Evolutionary conservation across 2,888 invertebrate species (phyloP).

Genomic region (Platycheirus albimanus): DNA sequence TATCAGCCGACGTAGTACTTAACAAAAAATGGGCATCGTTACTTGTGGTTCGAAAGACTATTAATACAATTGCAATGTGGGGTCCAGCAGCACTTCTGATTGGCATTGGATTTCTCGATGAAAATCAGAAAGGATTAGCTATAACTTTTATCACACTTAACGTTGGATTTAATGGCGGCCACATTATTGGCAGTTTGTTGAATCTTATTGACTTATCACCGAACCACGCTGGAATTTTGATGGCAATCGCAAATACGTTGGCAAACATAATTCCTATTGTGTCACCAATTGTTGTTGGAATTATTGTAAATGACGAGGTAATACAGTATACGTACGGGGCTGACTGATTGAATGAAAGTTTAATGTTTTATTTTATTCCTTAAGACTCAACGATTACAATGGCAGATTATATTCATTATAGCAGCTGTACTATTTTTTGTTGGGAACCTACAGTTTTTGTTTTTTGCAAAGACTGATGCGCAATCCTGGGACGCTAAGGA

Average conservation of each 20-base stretch:
- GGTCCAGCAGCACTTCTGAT: constrained; percentile 84
- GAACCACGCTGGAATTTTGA: constrained; percentile 86
- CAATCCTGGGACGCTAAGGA: constrained; percentile 87
- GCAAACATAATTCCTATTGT: constrained; percentile 85
- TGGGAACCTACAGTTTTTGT: constrained; percentile 86
- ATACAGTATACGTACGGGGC: constrained; percentile 72
- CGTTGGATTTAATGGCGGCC: constrained; percentile 83
- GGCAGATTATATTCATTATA: constrained; percentile 88
- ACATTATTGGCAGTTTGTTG: constrained; percentile 82
- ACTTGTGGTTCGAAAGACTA: constrained; percentile 77
- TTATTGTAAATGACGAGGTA: constrained; percentile 81
- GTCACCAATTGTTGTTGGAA: constrained; percentile 84
- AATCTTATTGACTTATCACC: constrained; percentile 86
- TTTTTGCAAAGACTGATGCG: constrained; percentile 85
- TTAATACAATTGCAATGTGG: constrained; percentile 81
- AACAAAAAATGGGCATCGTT: constrained; percentile 81
- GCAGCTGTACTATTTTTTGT: constrained; percentile 87
- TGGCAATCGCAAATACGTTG: constrained; percentile 86
- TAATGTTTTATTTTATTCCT: constrained; percentile 41
- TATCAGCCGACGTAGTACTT: constrained; percentile 83
- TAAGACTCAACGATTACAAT: constrained; percentile 85
- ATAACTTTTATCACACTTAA: constrained; percentile 84
- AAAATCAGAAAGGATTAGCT: constrained; percentile 81
- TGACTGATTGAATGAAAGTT: background rate
- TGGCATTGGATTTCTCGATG: constrained; percentile 83